Conservation (phyloP, 2,797 vertebrate species). For the Australoheros facetus region DNA sequence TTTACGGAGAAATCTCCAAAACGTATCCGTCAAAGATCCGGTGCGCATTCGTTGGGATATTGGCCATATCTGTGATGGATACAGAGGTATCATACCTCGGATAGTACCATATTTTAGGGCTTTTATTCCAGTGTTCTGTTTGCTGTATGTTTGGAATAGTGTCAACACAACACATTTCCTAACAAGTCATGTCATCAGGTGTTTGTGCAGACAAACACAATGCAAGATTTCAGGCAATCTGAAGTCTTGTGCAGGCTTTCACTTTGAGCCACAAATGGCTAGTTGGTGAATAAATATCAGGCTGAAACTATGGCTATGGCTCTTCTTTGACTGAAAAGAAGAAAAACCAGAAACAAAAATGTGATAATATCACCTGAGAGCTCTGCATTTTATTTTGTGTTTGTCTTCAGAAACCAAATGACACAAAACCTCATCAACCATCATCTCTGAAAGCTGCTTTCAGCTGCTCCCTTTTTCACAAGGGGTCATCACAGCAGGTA, state of each 20-base stretch:
- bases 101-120: no score
- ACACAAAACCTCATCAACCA: not conserved
- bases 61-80: no score
- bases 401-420: not conserved
- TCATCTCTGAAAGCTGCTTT: no score
- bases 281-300: not conserved
- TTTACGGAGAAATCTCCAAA: no score
- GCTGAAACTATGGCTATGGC: not conserved
- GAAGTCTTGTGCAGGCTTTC: not conserved
- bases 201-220: not conserved
- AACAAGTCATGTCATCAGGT: not conserved
- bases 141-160: not conserved
- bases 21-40: no score
- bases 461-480: no score
- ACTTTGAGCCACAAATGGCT: not conserved
- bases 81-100: no score
- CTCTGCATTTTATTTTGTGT: not conserved
- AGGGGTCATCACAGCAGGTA: no score
- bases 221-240: not conserved
- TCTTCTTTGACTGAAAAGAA: not conserved
- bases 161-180: not conserved
- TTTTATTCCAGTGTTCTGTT: not conserved
- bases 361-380: not conserved
- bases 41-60: no score
- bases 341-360: not conserved